phyloP scores from a whole-genome alignment of 2,888 invertebrate genomes.

The Hypomecis atomaria region DNA sequence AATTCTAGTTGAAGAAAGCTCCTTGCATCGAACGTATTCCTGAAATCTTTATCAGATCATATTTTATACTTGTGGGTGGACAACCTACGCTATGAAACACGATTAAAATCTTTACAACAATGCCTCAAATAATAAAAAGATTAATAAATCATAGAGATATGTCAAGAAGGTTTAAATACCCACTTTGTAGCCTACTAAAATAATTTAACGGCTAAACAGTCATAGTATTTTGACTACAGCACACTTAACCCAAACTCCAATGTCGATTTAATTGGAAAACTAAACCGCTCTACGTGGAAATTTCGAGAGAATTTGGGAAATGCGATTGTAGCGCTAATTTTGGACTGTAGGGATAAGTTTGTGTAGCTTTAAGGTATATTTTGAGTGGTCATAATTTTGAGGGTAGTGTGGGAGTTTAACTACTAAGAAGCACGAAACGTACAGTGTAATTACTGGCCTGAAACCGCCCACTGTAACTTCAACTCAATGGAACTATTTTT shows the following conservation, averaged over 20 bases:
- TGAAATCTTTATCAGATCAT: too few relatives aligned
- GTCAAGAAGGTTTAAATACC: slow-evolving; percentile 15
- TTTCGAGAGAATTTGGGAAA: not conserved
- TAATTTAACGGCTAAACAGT: slow-evolving; percentile 9
- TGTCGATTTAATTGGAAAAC: not conserved
- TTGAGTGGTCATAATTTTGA: slow-evolving; percentile 10
- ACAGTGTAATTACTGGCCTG: slow-evolving; percentile 1
- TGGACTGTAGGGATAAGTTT: not conserved
- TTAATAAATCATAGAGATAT: slow-evolving; percentile 15
- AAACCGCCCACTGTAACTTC: too few relatives aligned
- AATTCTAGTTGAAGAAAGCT: too few relatives aligned
- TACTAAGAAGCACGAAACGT: slow-evolving; percentile 11
- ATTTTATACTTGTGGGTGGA: too few relatives aligned
- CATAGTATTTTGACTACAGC: not conserved
- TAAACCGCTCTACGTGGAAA: not conserved
- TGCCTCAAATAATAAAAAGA: not conserved
- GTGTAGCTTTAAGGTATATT: not conserved
- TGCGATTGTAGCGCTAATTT: not conserved
- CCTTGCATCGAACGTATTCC: too few relatives aligned
- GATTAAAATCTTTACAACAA: not conserved
- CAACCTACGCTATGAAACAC: not conserved
- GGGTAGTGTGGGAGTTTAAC: slow-evolving; percentile 9
- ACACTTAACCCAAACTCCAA: not conserved
- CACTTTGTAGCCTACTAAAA: slow-evolving; percentile 9
- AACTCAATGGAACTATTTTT: too few relatives aligned